These are phyloP conservation scores for Shargacucullia verbasci DNA, from an alignment of 2,888 invertebrate species.

Conservation along the genomic window DNA sequence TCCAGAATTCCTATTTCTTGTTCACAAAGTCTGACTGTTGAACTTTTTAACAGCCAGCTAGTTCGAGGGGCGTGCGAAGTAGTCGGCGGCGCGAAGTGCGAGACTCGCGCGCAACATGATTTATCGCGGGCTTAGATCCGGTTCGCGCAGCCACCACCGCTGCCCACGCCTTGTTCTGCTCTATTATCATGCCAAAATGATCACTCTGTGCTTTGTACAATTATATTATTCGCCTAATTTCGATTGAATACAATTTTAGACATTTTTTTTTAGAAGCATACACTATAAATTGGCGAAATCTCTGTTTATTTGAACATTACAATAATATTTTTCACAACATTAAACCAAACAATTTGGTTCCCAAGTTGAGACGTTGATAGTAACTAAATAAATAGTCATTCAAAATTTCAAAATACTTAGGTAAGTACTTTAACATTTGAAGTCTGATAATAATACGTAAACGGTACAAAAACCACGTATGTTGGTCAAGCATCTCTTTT, in stretches of 20 bases:
- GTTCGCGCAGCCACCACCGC: constrained; percentile 75
- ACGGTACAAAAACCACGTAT: constrained; percentile 55
- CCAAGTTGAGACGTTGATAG: constrained; percentile 19
- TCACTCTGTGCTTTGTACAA: constrained; percentile 73
- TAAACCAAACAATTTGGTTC: constrained; percentile 6
- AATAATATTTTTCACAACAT: constrained; percentile 21
- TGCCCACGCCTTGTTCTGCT: constrained; percentile 82
- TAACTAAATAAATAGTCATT: constrained; percentile 36
- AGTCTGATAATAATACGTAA: constrained; percentile 44
- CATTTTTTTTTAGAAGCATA: constrained; percentile 10
- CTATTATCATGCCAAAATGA: constrained; percentile 83
- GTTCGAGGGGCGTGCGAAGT: constrained; percentile 53
- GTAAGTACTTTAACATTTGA: constrained; percentile 34
- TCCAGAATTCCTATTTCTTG: not conserved
- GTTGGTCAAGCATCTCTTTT: constrained; percentile 65
- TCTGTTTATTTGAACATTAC: constrained; percentile 23
- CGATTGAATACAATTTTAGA: constrained; percentile 36
- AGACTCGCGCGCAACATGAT: constrained; percentile 75
- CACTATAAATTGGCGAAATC: constrained; percentile 42
- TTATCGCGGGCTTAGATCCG: constrained; percentile 85
- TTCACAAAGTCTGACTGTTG: constrained; percentile 26
- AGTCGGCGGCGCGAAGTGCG: constrained; percentile 48
- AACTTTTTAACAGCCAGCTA: constrained; percentile 40
- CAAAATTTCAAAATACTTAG: constrained; percentile 23
- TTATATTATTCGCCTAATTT: constrained; percentile 64